phyloP scores from a whole-genome alignment of 2,113 vertebrate species.

The Colinus virginianus region DNA sequence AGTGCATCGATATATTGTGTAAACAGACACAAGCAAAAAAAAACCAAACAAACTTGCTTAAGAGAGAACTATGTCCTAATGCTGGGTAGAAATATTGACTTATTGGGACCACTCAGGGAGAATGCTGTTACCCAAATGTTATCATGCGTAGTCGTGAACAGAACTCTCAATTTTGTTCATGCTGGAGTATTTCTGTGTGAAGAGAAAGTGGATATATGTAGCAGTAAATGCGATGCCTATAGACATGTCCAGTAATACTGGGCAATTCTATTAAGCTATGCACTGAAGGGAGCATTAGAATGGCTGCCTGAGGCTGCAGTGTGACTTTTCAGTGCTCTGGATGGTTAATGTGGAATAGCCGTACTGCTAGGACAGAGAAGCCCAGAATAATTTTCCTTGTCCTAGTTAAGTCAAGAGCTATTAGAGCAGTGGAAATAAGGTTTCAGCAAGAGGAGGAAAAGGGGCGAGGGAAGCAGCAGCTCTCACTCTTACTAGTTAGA shows the following conservation, averaged over 20 bases:
- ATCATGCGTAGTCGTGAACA: background rate
- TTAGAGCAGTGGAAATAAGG: conserved; percentile 59
- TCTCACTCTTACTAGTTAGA: conserved; percentile 13
- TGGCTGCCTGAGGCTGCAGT: conserved; percentile 29
- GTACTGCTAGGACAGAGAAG: conserved; percentile 47
- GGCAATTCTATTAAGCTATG: background rate
- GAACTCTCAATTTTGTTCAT: background rate
- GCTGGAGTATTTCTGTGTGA: background rate
- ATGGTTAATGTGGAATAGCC: conserved; percentile 36
- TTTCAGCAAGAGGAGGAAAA: conserved; percentile 16
- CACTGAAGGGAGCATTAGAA: conserved; percentile 12
- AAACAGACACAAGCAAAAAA: background rate
- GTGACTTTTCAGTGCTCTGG: conserved; percentile 22
- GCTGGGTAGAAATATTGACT: background rate
- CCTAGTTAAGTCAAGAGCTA: conserved; percentile 73
- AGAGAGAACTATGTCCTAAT: background rate
- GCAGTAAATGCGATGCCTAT: background rate
- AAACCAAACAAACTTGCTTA: background rate
- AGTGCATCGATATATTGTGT: background rate
- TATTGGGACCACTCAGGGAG: background rate
- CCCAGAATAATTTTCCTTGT: conserved; percentile 70
- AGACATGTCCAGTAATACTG: background rate
- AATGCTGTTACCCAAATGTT: background rate
- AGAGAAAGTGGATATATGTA: background rate
- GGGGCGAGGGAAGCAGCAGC: conserved; percentile 26